Evolutionary conservation across 2,113 vertebrate species (phyloP).

Genomic region (Rhizomys pruinosus): DNA sequence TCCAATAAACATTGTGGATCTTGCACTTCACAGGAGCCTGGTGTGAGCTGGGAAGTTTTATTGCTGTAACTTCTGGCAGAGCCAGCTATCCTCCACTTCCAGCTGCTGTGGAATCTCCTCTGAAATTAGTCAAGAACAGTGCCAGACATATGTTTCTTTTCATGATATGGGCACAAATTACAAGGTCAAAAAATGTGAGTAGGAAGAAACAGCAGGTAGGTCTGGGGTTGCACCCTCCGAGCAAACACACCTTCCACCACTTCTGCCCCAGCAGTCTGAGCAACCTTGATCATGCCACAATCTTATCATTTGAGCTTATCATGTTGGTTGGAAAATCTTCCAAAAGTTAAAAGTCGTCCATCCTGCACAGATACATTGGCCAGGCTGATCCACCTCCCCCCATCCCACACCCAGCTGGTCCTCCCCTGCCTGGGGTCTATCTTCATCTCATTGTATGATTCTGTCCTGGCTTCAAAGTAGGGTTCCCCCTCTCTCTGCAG

Average conservation of each 20-base stretch:
- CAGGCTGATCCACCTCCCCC: too few species aligned
- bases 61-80: neutral
- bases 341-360: neutral
- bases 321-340: neutral
- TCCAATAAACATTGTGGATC: neutral
- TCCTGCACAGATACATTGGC: too few species aligned
- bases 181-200: neutral
- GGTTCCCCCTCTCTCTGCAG: neutral
- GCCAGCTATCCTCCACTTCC: neutral
- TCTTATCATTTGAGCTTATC: neutral
- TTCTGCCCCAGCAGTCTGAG: neutral
- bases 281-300: too few species aligned
- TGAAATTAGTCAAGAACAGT: neutral
- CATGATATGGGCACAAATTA: neutral
- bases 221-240: neutral
- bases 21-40: neutral
- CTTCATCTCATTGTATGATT: neutral
- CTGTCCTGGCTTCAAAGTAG: neutral
- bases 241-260: neutral
- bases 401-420: too few species aligned
- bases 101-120: neutral
- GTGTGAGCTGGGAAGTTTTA: neutral
- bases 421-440: neutral
- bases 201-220: neutral
- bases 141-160: slow-evolving; percentile 4